Evolutionary conservation across 2,888 invertebrate species (phyloP), one percentile per base, ranked within the genome.

Genomic region (Chesias legatella): DNA sequence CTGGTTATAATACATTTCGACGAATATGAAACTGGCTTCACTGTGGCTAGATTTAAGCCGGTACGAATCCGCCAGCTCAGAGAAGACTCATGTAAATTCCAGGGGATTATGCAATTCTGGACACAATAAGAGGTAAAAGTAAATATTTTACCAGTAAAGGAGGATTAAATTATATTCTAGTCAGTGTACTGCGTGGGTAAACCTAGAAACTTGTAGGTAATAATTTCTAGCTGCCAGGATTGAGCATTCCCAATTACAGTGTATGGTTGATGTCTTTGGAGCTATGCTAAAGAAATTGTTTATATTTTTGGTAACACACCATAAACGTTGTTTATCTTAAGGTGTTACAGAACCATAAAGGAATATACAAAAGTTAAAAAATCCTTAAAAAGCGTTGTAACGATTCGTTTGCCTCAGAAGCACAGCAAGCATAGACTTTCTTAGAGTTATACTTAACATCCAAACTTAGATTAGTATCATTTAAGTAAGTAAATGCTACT

Each of bases 111-210:
- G 30, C 40, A 44, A 37, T 31, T 30, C 33, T 31, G 34, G 27
- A 23, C 23, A 38, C 41, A 34, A 34, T 26, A 29, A 54, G n/a
- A n/a, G n/a, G n/a, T 56, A 59, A 53, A 53, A 54, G 40, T 58
- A 44, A 48, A 35, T 46, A 49, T 43, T 56, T 63, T 63, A 46
- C 46, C 51, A 41, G 57, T 48, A 32, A 40, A 53, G 58, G 53
- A 57, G 65, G 65, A 56, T 55, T 53, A 58, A 47, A 31, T 44
- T 48, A 48, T 48, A 48, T 43, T 47, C 40, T 46, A 50, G 54
- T 51, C 49, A 47, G 51, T 48, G 43, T 26, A 23, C 37, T 30
- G 46, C 48, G 67, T 68, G 58, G 67, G 64, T 42, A 61, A 54
- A 37, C 38, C 47, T 35, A 51, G 51, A 53, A 56, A 51, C 46